Base-by-base conservation (phyloP, 2,888 invertebrate genomes). In the Dinocampus coccinellae region DNA sequence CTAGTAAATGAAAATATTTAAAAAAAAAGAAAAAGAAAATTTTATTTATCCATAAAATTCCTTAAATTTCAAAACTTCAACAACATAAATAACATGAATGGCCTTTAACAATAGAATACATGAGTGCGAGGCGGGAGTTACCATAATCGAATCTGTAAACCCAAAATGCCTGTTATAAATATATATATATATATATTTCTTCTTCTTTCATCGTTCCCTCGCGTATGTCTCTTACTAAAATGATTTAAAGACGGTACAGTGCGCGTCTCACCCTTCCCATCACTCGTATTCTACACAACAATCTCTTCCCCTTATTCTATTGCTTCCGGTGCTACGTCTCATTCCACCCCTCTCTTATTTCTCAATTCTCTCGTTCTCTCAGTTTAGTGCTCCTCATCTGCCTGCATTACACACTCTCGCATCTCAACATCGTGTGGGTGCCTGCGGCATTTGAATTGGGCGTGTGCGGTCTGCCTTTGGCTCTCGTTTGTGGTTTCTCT, bases 401-500 rank as follows among this genome's bases (percentile, higher is more conserved):
- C 22, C 13, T 13, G 29, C 29, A 29, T 34, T 1, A 4, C 29
- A 4, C 29, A 3, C 29, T 29, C 33, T 20, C 24, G 22, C 22
- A 47, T 42, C 63, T 60, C 34, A 16, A 22, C 34, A 62, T 47
- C 39, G 9, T 29, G 29, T 26, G n/a, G 26, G 39, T 34, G 52
- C 68, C 69, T 55, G 64, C 66, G 65, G 70, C 70, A 67, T 68
- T 67, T 67, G 57, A 55, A 70, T 70, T 70, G 70, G 72, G 64
- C 29, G 66, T 67, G 70, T 62, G 66, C 52, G 70, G 62, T 58
- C 72, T 72, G 70, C 62, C 69, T 63, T 71, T 73, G 74, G 74
- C 65, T 72, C 65, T 66, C 68, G 75, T 68, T 75, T 74, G 61
- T 70, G 75, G 72, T 76, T n/a, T n/a, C n/a, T n/a, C n/a, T n/a